Conservation (phyloP, 2,888 invertebrate genomes). For the Eupithecia centaureata region DNA sequence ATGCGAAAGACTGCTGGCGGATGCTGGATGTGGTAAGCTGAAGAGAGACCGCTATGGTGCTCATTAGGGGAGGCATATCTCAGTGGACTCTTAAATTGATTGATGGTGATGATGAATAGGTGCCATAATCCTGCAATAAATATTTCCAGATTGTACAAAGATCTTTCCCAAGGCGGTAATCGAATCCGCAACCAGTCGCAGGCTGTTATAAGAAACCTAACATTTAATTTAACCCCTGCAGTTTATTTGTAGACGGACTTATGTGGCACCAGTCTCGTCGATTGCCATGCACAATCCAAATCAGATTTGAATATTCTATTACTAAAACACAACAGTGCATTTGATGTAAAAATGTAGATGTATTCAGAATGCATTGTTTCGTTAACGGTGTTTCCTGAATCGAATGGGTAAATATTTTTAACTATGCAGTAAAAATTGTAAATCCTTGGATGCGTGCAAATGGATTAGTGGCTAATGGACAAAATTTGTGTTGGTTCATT, state of each 20-base stretch:
- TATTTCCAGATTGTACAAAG: no score
- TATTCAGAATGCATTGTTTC: constrained; percentile 18
- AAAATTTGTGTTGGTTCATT: neutral
- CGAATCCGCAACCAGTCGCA: no score
- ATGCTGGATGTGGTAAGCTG: no score
- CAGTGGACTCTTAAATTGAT: no score
- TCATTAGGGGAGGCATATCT: no score
- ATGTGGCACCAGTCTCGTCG: neutral
- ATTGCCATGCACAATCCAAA: constrained; percentile 17
- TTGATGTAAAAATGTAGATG: constrained; percentile 29
- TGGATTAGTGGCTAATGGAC: neutral
- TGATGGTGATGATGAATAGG: no score
- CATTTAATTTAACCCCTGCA: neutral
- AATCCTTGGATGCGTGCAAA: neutral
- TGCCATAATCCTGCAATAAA: no score
- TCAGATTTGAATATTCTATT: constrained; percentile 35
- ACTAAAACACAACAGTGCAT: constrained; percentile 31
- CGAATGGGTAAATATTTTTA: constrained; percentile 15
- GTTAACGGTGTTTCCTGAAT: neutral
- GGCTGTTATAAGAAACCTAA: no score
- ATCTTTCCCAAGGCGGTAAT: no score
- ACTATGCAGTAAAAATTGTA: constrained; percentile 20
- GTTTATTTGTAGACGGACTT: neutral
- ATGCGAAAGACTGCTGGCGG: no score
- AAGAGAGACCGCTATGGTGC: no score